phyloP scores from a whole-genome alignment of 2,888 invertebrate species.

The Zhengitettix transpicula region DNA sequence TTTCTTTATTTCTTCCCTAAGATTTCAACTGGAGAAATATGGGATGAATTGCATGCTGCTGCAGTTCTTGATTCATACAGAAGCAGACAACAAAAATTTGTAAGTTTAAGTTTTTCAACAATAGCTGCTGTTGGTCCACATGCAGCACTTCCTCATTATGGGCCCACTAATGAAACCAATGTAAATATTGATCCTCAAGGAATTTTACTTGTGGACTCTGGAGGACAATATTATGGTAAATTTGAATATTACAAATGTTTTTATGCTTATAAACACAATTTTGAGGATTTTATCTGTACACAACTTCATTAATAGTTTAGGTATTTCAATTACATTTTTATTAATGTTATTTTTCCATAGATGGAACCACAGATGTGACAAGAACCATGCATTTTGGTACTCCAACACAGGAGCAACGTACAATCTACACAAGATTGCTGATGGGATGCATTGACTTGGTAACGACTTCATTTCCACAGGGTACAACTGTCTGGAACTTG shows the following conservation, averaged over 20 bases:
- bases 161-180: conserved; percentile 24
- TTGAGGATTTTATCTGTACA: too few species aligned
- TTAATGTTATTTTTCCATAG: conserved; percentile 17
- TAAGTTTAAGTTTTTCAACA: conserved; percentile 35
- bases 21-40: conserved; percentile 11
- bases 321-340: too few species aligned
- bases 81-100: conserved; percentile 25
- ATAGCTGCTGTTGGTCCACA: conserved; percentile 39
- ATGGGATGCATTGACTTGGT: conserved; percentile 40
- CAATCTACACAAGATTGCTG: conserved; percentile 35
- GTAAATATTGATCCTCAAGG: conserved; percentile 27
- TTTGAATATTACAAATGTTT: too few species aligned
- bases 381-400: conserved; percentile 39
- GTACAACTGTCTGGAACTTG: conserved; percentile 18
- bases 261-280: too few species aligned
- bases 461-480: conserved; percentile 32
- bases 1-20: not conserved
- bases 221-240: conserved; percentile 36
- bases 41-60: conserved; percentile 28
- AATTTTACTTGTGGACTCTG: conserved; percentile 41
- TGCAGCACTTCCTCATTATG: conserved; percentile 41
- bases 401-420: conserved; percentile 33
- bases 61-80: conserved; percentile 27
- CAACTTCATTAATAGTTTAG: too few species aligned
- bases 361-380: conserved; percentile 47